Evolutionary conservation across 2,797 vertebrate species (phyloP).

Genomic region (Pangasius krempfi): DNA sequence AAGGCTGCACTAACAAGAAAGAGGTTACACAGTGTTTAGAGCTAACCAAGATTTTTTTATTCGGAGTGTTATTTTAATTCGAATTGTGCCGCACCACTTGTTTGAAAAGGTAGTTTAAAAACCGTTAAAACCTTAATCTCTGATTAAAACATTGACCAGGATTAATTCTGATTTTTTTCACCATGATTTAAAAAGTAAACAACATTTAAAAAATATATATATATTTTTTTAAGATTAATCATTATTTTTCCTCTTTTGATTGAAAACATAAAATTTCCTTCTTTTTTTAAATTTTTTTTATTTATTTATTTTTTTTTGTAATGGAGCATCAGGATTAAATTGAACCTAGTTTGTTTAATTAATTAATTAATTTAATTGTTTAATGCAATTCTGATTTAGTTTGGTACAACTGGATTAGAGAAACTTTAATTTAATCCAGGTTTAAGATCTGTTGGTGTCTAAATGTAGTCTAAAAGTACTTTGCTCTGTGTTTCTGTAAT

Average conservation of each 20-base stretch:
- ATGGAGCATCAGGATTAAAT: not conserved
- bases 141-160: not conserved
- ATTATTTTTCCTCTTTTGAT: not conserved
- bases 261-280: not conserved
- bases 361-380: not conserved
- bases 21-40: not conserved
- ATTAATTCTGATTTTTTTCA: not conserved
- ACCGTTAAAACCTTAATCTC: too few relatives aligned
- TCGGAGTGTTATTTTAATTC: not conserved
- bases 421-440: not conserved
- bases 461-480: not conserved
- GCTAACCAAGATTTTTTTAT: not conserved
- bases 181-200: not conserved
- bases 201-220: too few relatives aligned
- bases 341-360: too few relatives aligned
- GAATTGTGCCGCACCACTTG: not conserved
- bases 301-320: not conserved
- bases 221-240: not conserved
- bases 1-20: not conserved
- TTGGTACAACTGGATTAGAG: not conserved
- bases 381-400: not conserved
- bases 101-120: not conserved
- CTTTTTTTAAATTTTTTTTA: not conserved
- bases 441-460: not conserved
- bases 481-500: not conserved